Conservation (phyloP, 2,113 vertebrate species). For the Nothocercus nigrocapillus region DNA sequence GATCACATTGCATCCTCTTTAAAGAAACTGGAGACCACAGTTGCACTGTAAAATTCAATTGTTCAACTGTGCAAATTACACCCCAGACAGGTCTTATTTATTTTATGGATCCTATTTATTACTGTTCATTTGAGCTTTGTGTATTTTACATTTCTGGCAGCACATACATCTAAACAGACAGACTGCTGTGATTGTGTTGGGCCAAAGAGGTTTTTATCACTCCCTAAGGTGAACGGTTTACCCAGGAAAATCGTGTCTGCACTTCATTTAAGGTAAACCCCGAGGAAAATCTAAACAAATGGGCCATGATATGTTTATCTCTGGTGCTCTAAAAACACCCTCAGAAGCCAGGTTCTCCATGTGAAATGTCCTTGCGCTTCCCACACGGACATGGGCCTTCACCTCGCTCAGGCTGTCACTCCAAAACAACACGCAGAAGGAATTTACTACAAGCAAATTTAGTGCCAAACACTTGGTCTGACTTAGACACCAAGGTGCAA, state of each 20-base stretch:
- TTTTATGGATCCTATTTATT: constrained; percentile 72
- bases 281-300: constrained; percentile 56
- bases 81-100: constrained; percentile 65
- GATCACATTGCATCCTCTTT: background rate
- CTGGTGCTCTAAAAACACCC: background rate
- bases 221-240: constrained; percentile 54
- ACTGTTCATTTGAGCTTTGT: constrained; percentile 65
- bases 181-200: constrained; percentile 8
- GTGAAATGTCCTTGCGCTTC: background rate
- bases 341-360: background rate
- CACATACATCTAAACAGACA: constrained; percentile 52
- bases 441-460: background rate
- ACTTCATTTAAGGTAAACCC: constrained; percentile 57
- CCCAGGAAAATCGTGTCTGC: constrained; percentile 49
- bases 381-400: background rate
- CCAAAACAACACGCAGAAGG: background rate
- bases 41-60: constrained; percentile 50
- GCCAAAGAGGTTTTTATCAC: constrained; percentile 49
- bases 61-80: constrained; percentile 59
- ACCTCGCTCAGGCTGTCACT: background rate
- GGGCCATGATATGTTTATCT: constrained; percentile 24
- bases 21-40: constrained; percentile 37
- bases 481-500: background rate
- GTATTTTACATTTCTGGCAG: constrained; percentile 68
- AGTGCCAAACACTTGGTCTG: background rate